Base-by-base conservation (phyloP, 2,113 vertebrate genomes). In the Panurus biarmicus region DNA sequence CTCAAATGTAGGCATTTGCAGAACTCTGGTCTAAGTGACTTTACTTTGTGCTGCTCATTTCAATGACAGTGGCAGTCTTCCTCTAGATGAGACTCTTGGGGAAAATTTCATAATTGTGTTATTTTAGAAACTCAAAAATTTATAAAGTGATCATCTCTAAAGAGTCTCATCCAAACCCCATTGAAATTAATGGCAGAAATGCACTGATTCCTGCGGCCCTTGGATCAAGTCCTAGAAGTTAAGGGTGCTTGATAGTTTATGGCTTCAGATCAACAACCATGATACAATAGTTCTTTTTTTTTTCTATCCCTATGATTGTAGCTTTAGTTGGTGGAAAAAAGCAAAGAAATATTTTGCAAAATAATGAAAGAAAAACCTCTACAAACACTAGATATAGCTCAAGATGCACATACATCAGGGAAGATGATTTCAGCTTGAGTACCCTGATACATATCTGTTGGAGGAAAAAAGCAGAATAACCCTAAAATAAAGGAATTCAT, bases 181-280 rank as follows among this genome's bases (percentile, higher is more conserved):
- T 60, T 94, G 91, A 89, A 93, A 93, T 91, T 91, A 94, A 91
- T 93, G 87, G 61, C 70, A 75, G 70, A 80, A 94, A 82, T 94
- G 85, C 67, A 90, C 54, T 53, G 70, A 92, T 93, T 89, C 92
- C 77, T 95, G 36, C 1, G 0, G 69, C 70, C 86, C 71, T 92
- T 94, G 92, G 86, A 91, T 54, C 51, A 38, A 38, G 25, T 94
- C 89, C 94, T 93, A 65, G 91, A 87, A 91, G 76, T 76, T 89
- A 89, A 91, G 87, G 40, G 51, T 75, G 35, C 89, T 94, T 94
- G 53, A 65, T 72, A 76, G 66, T 60, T 93, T 83, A 92, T 91
- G 82, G 92, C 79, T 87, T 90, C 82, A 57, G 62, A 94, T 87
- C 88, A 92, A 78, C 86, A 91, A 81, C 48, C 1, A 5, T 69